A percentile compares a stretch with the other conserved stretches of the same genome.
These are phyloP conservation scores for Callaeas wilsoni DNA, from an alignment of 2,113 vertebrate species.

Conservation along the genomic window DNA sequence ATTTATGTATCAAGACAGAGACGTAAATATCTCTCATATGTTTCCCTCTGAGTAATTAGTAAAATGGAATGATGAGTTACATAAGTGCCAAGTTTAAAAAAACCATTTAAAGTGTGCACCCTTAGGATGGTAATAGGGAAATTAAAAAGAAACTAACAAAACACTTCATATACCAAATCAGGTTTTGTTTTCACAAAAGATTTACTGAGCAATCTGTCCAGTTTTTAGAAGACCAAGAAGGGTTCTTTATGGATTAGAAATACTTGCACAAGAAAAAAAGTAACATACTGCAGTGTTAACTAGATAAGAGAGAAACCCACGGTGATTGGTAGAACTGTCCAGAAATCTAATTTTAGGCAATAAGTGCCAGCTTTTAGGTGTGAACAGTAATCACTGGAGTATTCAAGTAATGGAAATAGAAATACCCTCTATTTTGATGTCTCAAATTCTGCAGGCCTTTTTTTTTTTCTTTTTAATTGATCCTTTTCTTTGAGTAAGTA, in stretches of 20 bases:
- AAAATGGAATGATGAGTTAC: neutral
- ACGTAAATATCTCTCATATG: neutral
- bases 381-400: neutral
- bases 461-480: neutral
- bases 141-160: neutral
- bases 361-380: neutral
- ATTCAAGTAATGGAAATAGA: neutral
- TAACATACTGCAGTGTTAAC: neutral
- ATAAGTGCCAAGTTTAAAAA: neutral
- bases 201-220: neutral
- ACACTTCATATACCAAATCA: neutral
- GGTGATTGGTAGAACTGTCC: neutral
- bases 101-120: neutral
- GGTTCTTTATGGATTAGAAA: neutral
- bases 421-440: neutral
- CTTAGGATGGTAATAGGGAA: neutral
- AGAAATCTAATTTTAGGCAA: neutral
- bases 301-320: neutral
- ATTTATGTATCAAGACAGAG: neutral
- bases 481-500: neutral
- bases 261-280: neutral
- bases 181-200: neutral
- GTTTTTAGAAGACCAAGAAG: neutral
- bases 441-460: neutral
- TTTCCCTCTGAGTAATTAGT: neutral